phyloP scores from a whole-genome alignment of 2,888 invertebrate genomes.

The Rhingia campestris region DNA sequence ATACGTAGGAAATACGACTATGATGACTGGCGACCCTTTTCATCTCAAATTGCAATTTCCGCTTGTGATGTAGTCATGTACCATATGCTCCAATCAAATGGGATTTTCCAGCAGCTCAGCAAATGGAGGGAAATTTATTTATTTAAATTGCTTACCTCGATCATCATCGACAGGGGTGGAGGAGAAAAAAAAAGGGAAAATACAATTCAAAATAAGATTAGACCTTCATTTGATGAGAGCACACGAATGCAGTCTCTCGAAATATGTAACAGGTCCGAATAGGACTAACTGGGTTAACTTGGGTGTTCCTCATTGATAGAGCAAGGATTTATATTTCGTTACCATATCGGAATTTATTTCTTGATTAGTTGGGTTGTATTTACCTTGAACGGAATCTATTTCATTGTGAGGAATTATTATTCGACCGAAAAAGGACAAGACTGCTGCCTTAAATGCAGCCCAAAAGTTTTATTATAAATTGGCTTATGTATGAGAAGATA shows the following conservation, averaged over 20 bases:
- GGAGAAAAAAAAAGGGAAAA: constrained; percentile 10
- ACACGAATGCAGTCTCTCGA: constrained; percentile 16
- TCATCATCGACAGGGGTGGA: constrained; percentile 18
- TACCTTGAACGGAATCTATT: too few species aligned
- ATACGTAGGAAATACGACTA: neutral
- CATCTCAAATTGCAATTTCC: constrained; percentile 72
- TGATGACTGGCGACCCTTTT: constrained; percentile 57
- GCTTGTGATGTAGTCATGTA: constrained; percentile 51
- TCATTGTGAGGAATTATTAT: too few species aligned
- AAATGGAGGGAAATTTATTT: constrained; percentile 66
- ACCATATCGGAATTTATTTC: neutral
- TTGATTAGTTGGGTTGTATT: too few species aligned
- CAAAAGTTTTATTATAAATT: too few species aligned
- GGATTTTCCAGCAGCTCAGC: constrained; percentile 55
- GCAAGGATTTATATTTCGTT: neutral
- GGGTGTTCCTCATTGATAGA: neutral
- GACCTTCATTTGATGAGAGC: neutral
- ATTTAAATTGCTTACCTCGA: constrained; percentile 53
- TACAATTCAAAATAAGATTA: constrained; percentile 35
- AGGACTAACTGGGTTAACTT: neutral
- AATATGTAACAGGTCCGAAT: neutral
- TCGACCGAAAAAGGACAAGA: too few species aligned
- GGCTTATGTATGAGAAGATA: too few species aligned
- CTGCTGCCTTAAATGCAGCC: neutral
- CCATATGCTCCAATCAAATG: constrained; percentile 41